phyloP scores from a whole-genome alignment of 2,113 vertebrate genomes.

The Scophthalmus maximus region DNA sequence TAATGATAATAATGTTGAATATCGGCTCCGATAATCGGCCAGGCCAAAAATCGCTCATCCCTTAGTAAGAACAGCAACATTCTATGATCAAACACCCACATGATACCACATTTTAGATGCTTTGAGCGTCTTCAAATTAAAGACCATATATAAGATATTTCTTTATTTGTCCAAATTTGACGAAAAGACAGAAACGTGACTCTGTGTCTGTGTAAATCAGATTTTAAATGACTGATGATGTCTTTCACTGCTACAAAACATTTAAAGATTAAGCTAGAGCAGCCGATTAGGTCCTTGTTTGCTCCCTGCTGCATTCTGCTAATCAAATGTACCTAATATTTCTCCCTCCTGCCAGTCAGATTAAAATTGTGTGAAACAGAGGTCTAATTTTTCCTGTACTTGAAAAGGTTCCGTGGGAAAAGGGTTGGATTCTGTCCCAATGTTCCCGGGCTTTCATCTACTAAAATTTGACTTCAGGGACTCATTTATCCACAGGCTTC shows the following conservation, averaged over 20 bases:
- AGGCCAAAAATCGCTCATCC: too few species aligned
- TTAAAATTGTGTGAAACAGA: slow-evolving; percentile 31
- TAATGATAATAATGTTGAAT: too few species aligned
- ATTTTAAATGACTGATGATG: slow-evolving; percentile 9
- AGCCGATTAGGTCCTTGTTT: slow-evolving; percentile 18
- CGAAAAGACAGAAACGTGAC: too few species aligned
- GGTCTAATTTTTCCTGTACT: slow-evolving; percentile 30
- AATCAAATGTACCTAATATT: slow-evolving; percentile 22
- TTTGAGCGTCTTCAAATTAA: background rate
- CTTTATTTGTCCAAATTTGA: too few species aligned
- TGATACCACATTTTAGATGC: background rate
- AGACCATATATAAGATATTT: background rate
- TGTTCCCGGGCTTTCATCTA: slow-evolving; percentile 60
- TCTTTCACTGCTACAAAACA: slow-evolving; percentile 10
- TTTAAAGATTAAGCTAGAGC: slow-evolving; percentile 11
- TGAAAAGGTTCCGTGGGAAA: slow-evolving; percentile 30
- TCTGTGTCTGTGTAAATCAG: background rate
- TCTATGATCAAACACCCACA: background rate
- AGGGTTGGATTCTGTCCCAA: slow-evolving; percentile 33
- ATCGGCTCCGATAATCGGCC: too few species aligned
- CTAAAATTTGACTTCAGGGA: slow-evolving; percentile 61
- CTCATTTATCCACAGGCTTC: slow-evolving; percentile 54
- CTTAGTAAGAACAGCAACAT: background rate
- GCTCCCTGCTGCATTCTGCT: slow-evolving; percentile 11
- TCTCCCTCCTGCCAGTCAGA: background rate